Evolutionary conservation across 2,888 invertebrate species (phyloP), one percentile per base, ranked within the genome.

Genomic region (Malachius bipustulatus): DNA sequence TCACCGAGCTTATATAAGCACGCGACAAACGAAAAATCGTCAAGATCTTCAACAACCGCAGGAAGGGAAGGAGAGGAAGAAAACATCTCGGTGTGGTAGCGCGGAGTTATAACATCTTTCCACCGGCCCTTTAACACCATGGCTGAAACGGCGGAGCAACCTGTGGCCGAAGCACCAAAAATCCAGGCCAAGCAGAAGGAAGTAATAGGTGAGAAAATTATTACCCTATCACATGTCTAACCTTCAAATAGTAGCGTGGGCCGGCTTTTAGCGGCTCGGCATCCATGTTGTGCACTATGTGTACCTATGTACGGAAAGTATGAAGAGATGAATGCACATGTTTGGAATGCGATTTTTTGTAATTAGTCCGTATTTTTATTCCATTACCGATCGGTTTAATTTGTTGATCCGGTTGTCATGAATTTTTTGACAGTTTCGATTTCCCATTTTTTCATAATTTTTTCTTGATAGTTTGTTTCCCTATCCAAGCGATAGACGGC

Each of bases 81-180:
- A 66, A 75, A 77, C 76, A 76, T 73, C 75, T 67, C 70, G 73
- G 71, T 73, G 73, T 71, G 76, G 75, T 73, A 73, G 77, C 76
- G 77, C 74, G 75, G 76, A 76, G 77, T 75, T 71, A 73, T 70
- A 74, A 73, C 75, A 75, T 74, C 75, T 75, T 64, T 74, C 75
- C 71, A 73, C 73, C 73, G 73, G 73, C 73, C 76, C 75, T 71
- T 75, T 43, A 55, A 49, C 54, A 55, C 76, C 81, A 90, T 91
- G 90, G 88, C 89, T 82, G 90, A 91, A 82, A 81, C 88, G 75
- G 89, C 78, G 64, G 75, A 76, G 69, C 71, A 19, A 19, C 24
- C 24, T 19, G 63, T 67, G 65, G 64, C 65, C 65, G 57, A 51
- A 55, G 53, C 56, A 54, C 50, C 51, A 35, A 61, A 55, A 68